A percentile compares a stretch with the other conserved stretches of the same genome.
Evolutionary conservation across 2,797 vertebrate genomes (phyloP).

Genomic region (Varecia variegata): DNA sequence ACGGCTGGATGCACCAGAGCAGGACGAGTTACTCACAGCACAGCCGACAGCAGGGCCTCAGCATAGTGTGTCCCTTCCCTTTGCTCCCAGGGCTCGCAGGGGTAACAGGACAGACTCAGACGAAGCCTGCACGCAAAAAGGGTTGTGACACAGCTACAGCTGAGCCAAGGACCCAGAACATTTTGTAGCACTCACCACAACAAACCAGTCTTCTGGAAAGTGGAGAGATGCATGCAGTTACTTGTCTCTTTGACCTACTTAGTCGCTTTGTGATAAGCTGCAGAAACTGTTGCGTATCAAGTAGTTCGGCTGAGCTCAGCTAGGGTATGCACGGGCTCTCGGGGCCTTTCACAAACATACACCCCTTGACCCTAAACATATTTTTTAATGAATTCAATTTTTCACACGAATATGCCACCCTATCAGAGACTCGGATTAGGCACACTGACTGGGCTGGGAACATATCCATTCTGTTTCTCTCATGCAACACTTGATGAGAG

Average conservation of each 20-base stretch:
- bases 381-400: not conserved
- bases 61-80: not conserved
- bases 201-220: not conserved
- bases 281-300: not conserved
- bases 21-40: not conserved
- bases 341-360: not conserved
- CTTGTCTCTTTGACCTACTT: not conserved
- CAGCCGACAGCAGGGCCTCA: not conserved
- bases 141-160: not conserved
- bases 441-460: not conserved
- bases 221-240: not conserved
- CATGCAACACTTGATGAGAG: not conserved
- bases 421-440: not conserved
- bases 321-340: not conserved
- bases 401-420: not conserved
- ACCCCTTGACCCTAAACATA: not conserved
- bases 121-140: not conserved
- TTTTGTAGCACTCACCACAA: not conserved
- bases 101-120: too few species aligned
- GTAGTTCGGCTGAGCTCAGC: not conserved
- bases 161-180: not conserved
- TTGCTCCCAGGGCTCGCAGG: not conserved
- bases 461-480: not conserved
- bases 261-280: not conserved
- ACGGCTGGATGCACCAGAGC: not conserved